Base-by-base conservation (phyloP, 1,140 invertebrate species). In the Polypedilum pembai region DNA sequence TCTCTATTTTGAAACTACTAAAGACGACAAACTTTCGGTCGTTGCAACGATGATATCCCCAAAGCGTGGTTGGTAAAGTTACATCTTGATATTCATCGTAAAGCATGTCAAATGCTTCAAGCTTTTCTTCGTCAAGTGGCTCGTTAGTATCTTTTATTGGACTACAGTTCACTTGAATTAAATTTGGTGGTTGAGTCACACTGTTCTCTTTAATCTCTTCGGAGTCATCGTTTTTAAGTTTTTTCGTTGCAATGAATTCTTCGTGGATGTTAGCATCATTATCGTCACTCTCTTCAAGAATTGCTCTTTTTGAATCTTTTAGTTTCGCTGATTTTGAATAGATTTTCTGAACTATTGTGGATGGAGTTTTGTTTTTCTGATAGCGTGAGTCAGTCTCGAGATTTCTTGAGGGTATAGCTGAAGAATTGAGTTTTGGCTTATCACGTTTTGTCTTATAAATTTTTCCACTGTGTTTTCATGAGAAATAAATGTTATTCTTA, bases 41-140 rank as follows among this genome's bases (percentile, higher is more conserved):
- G 24, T 76, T 73, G 41, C 74, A 75, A 40, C 77, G 73, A 76
- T 77, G 76, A 33, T 76, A 73, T 15, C 77, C 77, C 76, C 76
- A 77, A 0, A 76, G 18, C 1, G 75, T 76, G 21, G 73, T 76
- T 10, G 77, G 77, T 8, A 76, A 41, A 41, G 63, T 40, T 12
- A 77, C 74, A 65, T 77, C 76, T 45, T 74, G 76, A 7, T 76
- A 45, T 24, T 76, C 75, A 40, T 77, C 77, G 41, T 76, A 77
- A 2, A 77, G 33, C 12, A 17, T 41, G 12, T 76, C 74, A 73
- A 75, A 76, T 4, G 73, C 20, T 15, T 56, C 45, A 4, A 56
- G n/a, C 56, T 73, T 41, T 66, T 75, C 66, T 66, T 12, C 40
- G 17, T 24, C 72, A 8, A 40, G 15, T 20, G 12, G 17, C 18